phyloP scores from a whole-genome alignment of 2,888 invertebrate genomes.

The Cylloceria caligata region DNA sequence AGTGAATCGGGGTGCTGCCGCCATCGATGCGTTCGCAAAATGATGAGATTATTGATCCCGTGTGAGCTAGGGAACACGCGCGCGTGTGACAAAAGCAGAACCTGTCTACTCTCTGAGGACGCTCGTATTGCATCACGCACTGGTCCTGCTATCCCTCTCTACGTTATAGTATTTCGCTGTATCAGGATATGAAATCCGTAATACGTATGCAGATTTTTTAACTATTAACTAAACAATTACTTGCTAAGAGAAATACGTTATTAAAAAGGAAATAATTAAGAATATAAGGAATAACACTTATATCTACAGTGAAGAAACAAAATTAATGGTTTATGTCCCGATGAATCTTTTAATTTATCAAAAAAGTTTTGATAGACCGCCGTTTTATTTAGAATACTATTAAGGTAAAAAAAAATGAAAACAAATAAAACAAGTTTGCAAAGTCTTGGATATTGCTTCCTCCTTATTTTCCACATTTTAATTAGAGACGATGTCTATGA shows the following conservation, averaged over 20 bases:
- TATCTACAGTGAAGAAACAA: too few species aligned
- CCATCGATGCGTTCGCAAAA: conserved; percentile 65
- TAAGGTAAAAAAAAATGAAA: too few species aligned
- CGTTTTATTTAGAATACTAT: too few species aligned
- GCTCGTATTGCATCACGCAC: conserved; percentile 1
- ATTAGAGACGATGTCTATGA: too few species aligned
- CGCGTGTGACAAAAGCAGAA: conserved; percentile 42
- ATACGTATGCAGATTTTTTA: not conserved
- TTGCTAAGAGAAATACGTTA: not conserved
- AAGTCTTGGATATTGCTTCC: too few species aligned
- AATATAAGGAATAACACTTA: too few species aligned
- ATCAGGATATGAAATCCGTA: not conserved
- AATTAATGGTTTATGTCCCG: too few species aligned
- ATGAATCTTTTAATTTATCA: too few species aligned
- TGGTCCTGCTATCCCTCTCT: not conserved
- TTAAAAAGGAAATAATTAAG: too few species aligned
- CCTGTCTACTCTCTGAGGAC: conserved; percentile 18
- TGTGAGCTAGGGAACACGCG: conserved; percentile 58
- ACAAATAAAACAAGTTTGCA: too few species aligned
- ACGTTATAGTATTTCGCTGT: not conserved
- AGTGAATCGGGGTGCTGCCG: conserved; percentile 11
- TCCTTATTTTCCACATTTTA: too few species aligned
- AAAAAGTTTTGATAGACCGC: too few species aligned
- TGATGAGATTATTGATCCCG: conserved; percentile 71
- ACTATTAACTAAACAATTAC: not conserved